phyloP scores from a whole-genome alignment of 2,113 vertebrate genomes.

The Spea bombifrons region DNA sequence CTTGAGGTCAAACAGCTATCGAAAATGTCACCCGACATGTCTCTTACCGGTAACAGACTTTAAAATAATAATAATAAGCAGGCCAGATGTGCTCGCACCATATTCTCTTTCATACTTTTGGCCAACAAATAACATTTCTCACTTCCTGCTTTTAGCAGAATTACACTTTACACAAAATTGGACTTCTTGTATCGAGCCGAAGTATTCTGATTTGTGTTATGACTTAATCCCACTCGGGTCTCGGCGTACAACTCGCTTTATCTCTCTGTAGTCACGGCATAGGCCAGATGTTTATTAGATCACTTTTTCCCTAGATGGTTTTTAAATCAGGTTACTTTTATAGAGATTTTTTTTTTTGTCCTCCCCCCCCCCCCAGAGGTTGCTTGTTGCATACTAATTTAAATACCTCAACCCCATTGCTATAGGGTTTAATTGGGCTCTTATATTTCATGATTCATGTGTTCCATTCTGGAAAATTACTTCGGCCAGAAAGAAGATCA shows the following conservation, averaged over 20 bases:
- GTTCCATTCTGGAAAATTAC: constrained; percentile 56
- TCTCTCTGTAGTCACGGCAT: constrained; percentile 44
- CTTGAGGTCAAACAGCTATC: constrained; percentile 18
- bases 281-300: constrained; percentile 62
- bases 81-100: constrained; percentile 40
- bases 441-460: constrained; percentile 62
- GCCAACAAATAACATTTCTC: constrained; percentile 41
- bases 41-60: constrained; percentile 26
- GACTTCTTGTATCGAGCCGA: constrained; percentile 36
- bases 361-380: neutral
- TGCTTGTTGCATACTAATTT: constrained; percentile 54
- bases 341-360: constrained; percentile 35
- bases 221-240: constrained; percentile 48
- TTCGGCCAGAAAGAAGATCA: constrained; percentile 1
- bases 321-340: constrained; percentile 57
- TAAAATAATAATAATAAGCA: constrained; percentile 43
- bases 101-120: constrained; percentile 47
- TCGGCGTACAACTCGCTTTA: constrained; percentile 31
- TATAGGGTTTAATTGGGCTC: constrained; percentile 57
- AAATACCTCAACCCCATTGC: constrained; percentile 50
- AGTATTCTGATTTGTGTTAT: neutral
- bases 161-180: constrained; percentile 44
- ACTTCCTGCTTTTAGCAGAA: constrained; percentile 47
- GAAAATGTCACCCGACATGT: constrained; percentile 24
- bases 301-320: constrained; percentile 54